Evolutionary conservation across 2,797 vertebrate genomes (phyloP), one percentile per base, ranked within the genome.

Genomic region (Pipistrellus nathusii): DNA sequence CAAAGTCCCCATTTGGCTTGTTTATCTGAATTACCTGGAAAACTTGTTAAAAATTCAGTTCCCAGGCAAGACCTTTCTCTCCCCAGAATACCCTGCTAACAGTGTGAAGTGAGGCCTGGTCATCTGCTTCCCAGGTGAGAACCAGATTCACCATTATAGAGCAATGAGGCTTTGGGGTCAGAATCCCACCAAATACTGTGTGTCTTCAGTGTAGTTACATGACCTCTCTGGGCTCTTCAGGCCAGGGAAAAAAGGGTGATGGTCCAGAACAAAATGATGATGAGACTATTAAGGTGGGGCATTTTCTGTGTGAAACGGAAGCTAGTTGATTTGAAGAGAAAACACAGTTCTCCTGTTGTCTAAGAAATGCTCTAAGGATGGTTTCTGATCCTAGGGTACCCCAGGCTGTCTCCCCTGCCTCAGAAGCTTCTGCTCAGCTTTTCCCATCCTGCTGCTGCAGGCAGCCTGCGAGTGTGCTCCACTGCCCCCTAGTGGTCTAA

Each of bases 401-500:
- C 17, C 2, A 18, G 64, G 30, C 38, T 80, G 27, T 69, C 87
- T 71, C 81, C 78, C 17, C 21, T 8, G n/a, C 73, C 59, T 89
- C 21, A 4, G 18, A 87, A 75, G 55, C 75, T 85, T 94, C 55
- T n/a, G 64, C 59, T 23, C 4, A 69, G 53, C 46, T 82, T 77
- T 85, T 66, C 73, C 0, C 25, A 76, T 68, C 27, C 86, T 30
- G 76, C 27, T 23, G 91, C 93, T 3, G 48, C 93, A 32, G 82
- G 69, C 93, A 71, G 90, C 78, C 85, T 94, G 95, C 6, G 86
- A 88, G 94, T 97, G 96, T 97, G 97, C 94, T 97, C 90, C 68
- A 95, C 94, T 97, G 96, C 97, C 97, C 97, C 96, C 97, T 96
- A 84, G 97, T 97, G 97, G 97, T 86, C 75, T 11, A 35, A 51